phyloP scores from a whole-genome alignment of 2,888 invertebrate genomes.

The Chrysotoxum bicinctum region DNA sequence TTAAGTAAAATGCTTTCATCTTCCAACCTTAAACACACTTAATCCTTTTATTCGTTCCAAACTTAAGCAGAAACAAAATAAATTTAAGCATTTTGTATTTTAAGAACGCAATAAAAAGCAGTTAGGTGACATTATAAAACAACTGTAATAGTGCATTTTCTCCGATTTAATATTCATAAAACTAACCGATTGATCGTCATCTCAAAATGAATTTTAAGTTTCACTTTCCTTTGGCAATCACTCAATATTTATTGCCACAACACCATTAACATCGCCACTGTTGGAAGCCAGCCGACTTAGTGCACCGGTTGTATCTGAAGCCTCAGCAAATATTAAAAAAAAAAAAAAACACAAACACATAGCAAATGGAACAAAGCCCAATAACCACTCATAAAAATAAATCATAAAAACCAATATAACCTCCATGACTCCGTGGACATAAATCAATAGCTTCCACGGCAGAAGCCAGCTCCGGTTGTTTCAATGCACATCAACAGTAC shows the following conservation, averaged over 20 bases:
- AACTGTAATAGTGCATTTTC: too few species aligned
- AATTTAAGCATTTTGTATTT: too few species aligned
- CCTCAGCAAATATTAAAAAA: slow-evolving; percentile 9
- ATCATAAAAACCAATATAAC: slow-evolving; percentile 69
- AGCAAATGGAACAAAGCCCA: slow-evolving; percentile 39
- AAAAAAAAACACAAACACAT: slow-evolving; percentile 1
- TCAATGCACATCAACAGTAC: neutral
- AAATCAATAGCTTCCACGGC: slow-evolving; percentile 62
- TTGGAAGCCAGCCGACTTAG: neutral
- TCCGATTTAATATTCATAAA: slow-evolving; percentile 18
- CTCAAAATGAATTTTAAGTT: slow-evolving; percentile 17
- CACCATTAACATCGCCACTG: slow-evolving; percentile 49
- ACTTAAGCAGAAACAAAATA: too few species aligned
- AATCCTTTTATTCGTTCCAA: too few species aligned
- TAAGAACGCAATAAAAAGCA: too few species aligned
- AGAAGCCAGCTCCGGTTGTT: slow-evolving; percentile 35
- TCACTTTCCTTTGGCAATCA: slow-evolving; percentile 45
- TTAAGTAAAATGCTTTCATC: too few species aligned
- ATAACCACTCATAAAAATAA: slow-evolving; percentile 70
- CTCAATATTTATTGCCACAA: slow-evolving; percentile 39
- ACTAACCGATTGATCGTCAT: neutral
- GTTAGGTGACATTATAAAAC: too few species aligned
- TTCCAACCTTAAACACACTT: too few species aligned
- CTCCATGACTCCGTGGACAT: slow-evolving; percentile 53
- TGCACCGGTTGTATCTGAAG: slow-evolving; percentile 20